Evolutionary conservation across 1,140 invertebrate species (phyloP).

Genomic region (Oreohelix idahoensis): DNA sequence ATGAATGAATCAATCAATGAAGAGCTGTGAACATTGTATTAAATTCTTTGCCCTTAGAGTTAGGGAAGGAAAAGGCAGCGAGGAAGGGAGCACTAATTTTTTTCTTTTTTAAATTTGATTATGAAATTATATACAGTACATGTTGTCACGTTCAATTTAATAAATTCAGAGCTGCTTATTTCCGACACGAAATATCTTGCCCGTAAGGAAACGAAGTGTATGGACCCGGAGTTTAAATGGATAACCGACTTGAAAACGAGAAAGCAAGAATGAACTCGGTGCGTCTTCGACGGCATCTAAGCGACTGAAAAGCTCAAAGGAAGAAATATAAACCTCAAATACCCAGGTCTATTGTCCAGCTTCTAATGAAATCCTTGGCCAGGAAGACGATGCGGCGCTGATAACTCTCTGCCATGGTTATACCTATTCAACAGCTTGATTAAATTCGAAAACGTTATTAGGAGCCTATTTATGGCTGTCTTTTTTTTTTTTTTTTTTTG

Average conservation of each 20-base stretch:
- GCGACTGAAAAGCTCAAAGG: background rate
- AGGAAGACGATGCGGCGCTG: background rate
- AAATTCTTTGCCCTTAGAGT: too few relatives aligned
- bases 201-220: background rate
- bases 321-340: background rate
- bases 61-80: too few relatives aligned
- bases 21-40: too few relatives aligned
- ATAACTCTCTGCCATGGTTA: background rate
- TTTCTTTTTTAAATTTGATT: too few relatives aligned
- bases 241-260: background rate
- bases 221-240: background rate
- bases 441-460: slow-evolving; percentile 10
- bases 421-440: background rate
- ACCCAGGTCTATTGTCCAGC: background rate
- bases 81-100: too few relatives aligned
- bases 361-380: background rate
- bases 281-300: background rate
- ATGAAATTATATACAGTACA: too few relatives aligned
- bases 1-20: too few relatives aligned
- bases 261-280: background rate
- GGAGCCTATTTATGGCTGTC: background rate
- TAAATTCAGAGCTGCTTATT: too few relatives aligned
- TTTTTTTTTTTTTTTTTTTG: too few relatives aligned
- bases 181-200: background rate
- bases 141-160: too few relatives aligned